Evolutionary conservation across 2,797 vertebrate species (phyloP).

Genomic region (Lates japonicus): DNA sequence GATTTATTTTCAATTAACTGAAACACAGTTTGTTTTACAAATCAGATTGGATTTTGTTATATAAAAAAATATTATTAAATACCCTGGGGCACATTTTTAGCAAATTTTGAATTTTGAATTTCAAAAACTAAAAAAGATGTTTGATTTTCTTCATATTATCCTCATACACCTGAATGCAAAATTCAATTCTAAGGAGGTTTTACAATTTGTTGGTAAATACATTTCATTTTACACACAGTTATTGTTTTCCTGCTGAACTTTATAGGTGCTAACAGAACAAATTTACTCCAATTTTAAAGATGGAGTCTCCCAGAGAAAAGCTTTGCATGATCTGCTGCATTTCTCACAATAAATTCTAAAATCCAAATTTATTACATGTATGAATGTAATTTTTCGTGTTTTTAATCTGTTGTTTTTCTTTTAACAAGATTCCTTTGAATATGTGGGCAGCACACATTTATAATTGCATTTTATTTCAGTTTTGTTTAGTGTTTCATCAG

Average conservation of each 20-base stretch:
- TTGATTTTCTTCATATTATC: background rate
- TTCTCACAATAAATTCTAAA: background rate
- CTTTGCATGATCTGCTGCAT: background rate
- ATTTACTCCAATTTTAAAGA: background rate
- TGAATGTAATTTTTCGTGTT: background rate
- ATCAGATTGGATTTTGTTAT: background rate
- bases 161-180: slow-evolving; percentile 1
- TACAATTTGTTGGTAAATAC: background rate
- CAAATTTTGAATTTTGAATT: background rate
- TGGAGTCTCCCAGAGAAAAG: background rate
- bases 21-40: background rate
- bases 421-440: background rate
- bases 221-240: background rate
- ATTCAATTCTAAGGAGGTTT: background rate
- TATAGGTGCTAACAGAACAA: background rate
- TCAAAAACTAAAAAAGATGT: background rate
- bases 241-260: background rate
- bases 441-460: background rate
- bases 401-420: background rate
- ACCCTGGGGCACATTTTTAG: background rate
- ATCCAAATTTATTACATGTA: background rate
- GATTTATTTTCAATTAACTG: background rate
- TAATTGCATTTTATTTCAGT: background rate
- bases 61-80: background rate
- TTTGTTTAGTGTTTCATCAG: background rate